Evolutionary conservation across 2,797 vertebrate genomes (phyloP), one percentile per base, ranked within the genome.

Genomic region (Halcyon badia): DNA sequence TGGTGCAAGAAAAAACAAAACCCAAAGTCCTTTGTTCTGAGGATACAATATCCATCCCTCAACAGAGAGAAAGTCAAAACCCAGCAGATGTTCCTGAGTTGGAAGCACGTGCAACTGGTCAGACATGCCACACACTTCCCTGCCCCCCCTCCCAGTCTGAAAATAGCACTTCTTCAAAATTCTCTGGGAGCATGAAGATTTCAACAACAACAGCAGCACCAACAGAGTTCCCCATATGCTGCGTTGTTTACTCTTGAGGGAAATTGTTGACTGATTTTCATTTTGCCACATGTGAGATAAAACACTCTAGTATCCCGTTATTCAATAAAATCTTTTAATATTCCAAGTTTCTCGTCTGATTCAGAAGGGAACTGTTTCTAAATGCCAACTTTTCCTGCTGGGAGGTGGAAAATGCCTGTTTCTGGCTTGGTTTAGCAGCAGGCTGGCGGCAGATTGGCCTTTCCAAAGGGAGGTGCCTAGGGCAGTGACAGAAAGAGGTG

Each of bases 241-340:
- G 49, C 2, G 2, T 11, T 92, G 75, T 90, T 93, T 87, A 87
- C 49, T 92, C 87, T 78, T 42, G 52, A 85, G 79, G 61, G 60
- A 80, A 90, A 83, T 57, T 84, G 64, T 73, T 84, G 78, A 87
- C 81, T 61, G 78, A n/a, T 96, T 95, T 75, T 85, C 81, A 48
- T 76, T 71, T 61, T 77, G 52, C 87, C 79, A 80, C 68, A 73
- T 68, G 83, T 92, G 82, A 96, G 87, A 69, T 65, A 42, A 90
- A 96, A 83, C 90, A 87, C 79, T 51, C 48, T 62, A 16, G 44
- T 41, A 39, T 12, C 66, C 46, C 80, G 83, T 87, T 87, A 87
- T 65, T 88, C 86, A 80, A 51, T 41, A 61, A 60, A 49, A 31
- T 44, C 28, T 64, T 85, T 85, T 92, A 93, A 92, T 97, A 95